phyloP scores from a whole-genome alignment of 2,888 invertebrate genomes.

The Aspidiotus rigidus region DNA sequence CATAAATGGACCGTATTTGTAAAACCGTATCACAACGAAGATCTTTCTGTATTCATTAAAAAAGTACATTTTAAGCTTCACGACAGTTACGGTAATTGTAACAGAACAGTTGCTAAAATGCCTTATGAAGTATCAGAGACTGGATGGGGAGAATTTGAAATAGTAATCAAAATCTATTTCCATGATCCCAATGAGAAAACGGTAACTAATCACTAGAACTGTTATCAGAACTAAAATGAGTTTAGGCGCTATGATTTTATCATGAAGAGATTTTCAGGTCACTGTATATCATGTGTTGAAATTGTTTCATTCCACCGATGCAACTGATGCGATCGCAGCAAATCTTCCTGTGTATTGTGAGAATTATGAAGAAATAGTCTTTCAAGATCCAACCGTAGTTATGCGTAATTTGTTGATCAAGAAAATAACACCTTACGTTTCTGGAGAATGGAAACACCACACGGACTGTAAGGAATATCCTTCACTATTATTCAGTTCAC shows the following conservation, averaged over 20 bases:
- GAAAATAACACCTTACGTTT: slow-evolving; percentile 19
- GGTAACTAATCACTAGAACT: slow-evolving; percentile 49
- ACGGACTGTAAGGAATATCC: slow-evolving; percentile 19
- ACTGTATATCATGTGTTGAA: slow-evolving; percentile 91
- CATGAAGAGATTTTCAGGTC: slow-evolving; percentile 50
- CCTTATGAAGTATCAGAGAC: slow-evolving; percentile 97
- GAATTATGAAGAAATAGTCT: slow-evolving; percentile 91
- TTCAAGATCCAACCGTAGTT: slow-evolving; percentile 78
- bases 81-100: slow-evolving; percentile 91
- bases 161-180: slow-evolving; percentile 94
- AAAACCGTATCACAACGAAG: slow-evolving; percentile 84
- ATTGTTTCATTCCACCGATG: slow-evolving; percentile 68
- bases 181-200: slow-evolving; percentile 91
- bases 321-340: slow-evolving; percentile 39
- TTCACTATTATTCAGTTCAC: not conserved
- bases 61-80: slow-evolving; percentile 96
- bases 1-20: slow-evolving; percentile 98
- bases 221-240: slow-evolving; percentile 11
- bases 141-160: slow-evolving; percentile 99
- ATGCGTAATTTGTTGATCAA: slow-evolving; percentile 48
- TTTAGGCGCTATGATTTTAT: slow-evolving; percentile 1
- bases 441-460: slow-evolving; percentile 32
- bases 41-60: slow-evolving; percentile 88
- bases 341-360: slow-evolving; percentile 65
- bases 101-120: slow-evolving; percentile 84